Evolutionary conservation across 2,113 vertebrate genomes (phyloP), one percentile per base, ranked within the genome.

Genomic region (Falco punctatus): DNA sequence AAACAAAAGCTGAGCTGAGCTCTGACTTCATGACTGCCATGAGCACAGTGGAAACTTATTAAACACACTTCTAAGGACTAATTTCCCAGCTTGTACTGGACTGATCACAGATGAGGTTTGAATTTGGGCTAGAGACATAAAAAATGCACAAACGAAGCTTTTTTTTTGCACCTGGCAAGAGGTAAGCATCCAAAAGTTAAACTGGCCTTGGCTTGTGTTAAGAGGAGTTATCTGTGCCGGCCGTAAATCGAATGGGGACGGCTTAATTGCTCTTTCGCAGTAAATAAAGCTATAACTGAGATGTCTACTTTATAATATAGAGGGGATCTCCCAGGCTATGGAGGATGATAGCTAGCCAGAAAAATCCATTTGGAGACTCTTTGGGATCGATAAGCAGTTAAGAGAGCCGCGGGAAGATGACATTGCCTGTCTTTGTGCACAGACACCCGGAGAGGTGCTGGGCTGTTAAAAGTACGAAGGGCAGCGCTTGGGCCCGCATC

Each of bases 341-440:
- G 75, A 74, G 80, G 83, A 65, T 74, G 94, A 94, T 80, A 93
- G 92, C 66, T 16, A 74, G 81, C 65, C 40, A 33, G 66, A 94
- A 85, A 55, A 95, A 95, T 90, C 94, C 90, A 92, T 90, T 74
- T 0, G 14, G 30, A 87, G 74, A 86, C 91, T 96, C 86, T 96
- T 21, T 70, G 95, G 88, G 92, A 92, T 93, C 90, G 3, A 94
- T 96, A 94, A 85, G 66, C 93, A 90, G 92, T 95, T 94, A 92
- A 87, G 90, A 64, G 92, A 59, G 79, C 18, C 0, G 35, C 5
- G 1, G 74, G 78, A 72, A 69, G 86, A 59, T 92, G 90, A 88
- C 92, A 88, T 92, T 97, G 90, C 48, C 74, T 88, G 85, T 80
- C 94, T 94, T 79, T 95, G 81, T 23, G 38, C 1, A 1, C 5